phyloP scores from a whole-genome alignment of 1,140 invertebrate genomes.

The Ladona fulva region DNA sequence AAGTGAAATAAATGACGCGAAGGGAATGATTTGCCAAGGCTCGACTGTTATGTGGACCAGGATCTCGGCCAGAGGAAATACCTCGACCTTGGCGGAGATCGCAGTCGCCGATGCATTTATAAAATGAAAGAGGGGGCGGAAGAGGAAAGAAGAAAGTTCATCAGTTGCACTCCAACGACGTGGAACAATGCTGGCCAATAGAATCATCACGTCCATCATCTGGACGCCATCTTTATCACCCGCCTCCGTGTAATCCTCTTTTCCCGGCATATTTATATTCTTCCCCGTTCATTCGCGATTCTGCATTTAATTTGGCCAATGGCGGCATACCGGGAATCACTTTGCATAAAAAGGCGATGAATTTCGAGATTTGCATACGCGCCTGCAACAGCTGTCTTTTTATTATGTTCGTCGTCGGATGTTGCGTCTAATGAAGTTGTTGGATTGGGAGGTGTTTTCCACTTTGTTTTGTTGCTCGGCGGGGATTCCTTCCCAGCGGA shows the following conservation, averaged over 20 bases:
- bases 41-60: neutral
- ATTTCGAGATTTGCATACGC: too few species aligned
- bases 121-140: neutral
- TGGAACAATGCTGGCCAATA: neutral
- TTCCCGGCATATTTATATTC: too few species aligned
- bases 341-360: too few species aligned
- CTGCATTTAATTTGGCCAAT: too few species aligned
- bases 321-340: too few species aligned
- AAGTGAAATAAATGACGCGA: neutral
- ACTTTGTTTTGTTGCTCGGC: too few species aligned
- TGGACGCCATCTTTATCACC: neutral
- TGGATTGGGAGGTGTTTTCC: too few species aligned
- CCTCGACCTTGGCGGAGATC: neutral
- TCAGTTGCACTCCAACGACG: constrained; percentile 10
- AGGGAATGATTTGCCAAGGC: neutral
- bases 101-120: neutral
- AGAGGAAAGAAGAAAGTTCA: neutral
- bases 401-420: too few species aligned
- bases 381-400: too few species aligned
- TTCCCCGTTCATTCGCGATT: too few species aligned
- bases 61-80: neutral
- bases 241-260: neutral
- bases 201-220: neutral
- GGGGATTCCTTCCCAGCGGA: too few species aligned
- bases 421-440: too few species aligned